Evolutionary conservation across 2,113 vertebrate species (phyloP).

Genomic region (Oplegnathus fasciatus): DNA sequence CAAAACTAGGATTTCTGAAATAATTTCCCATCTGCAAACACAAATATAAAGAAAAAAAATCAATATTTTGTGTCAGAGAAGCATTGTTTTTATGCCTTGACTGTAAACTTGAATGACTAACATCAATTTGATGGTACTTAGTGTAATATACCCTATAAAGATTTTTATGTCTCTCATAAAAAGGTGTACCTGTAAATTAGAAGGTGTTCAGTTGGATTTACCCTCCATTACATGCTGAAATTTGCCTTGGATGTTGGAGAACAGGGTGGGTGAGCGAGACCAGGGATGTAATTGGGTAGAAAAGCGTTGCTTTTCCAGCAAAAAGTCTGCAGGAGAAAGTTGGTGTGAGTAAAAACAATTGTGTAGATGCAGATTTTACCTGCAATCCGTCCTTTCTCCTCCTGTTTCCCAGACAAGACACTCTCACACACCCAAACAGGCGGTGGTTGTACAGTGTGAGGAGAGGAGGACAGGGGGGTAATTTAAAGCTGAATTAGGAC

Average conservation of each 20-base stretch:
- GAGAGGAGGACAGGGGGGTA: constrained; percentile 64
- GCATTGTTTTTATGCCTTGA: not conserved
- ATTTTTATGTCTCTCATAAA: constrained; percentile 52
- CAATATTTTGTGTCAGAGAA: not conserved
- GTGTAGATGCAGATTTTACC: constrained; percentile 32
- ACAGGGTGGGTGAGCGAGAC: not conserved
- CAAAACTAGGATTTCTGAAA: not conserved
- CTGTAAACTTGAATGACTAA: not conserved
- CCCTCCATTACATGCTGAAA: constrained; percentile 42
- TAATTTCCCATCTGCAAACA: not conserved
- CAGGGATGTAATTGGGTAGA: constrained; percentile 21
- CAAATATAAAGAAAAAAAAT: not conserved
- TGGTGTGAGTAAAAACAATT: constrained; percentile 21
- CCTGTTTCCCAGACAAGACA: constrained; percentile 32
- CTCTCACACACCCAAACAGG: constrained; percentile 51
- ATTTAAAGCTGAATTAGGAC: constrained; percentile 83
- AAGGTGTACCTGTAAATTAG: constrained; percentile 49
- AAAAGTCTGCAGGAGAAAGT: constrained; percentile 42
- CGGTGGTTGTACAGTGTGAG: constrained; percentile 44
- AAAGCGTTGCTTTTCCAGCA: constrained; percentile 20
- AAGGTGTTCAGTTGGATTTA: constrained; percentile 36
- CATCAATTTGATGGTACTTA: constrained; percentile 10
- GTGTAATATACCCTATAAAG: constrained; percentile 46
- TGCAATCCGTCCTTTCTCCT: constrained; percentile 16
- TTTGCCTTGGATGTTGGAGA: not conserved